Evolutionary conservation across 2,888 invertebrate genomes (phyloP), one percentile per base, ranked within the genome.

Genomic region (Metopia argyrocephala): DNA sequence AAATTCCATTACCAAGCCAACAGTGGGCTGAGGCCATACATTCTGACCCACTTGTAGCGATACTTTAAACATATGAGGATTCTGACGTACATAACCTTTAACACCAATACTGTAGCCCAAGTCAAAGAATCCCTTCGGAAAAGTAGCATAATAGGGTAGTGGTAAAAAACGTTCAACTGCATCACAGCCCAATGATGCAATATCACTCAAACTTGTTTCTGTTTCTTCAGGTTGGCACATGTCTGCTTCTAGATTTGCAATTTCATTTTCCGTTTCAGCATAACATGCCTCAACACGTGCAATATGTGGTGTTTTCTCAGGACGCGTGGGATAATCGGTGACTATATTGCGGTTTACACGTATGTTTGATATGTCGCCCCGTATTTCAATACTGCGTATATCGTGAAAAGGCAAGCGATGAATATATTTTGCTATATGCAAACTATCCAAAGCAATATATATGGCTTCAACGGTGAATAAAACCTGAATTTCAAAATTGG

Each of bases 1-100:
- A 9, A 95, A 93, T 91, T 95, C 94, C 83, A 94, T 92, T 89
- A 96, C 95, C 82, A 96, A 90, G 1, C 93, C 92, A 66, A 96
- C 92, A 84, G 92, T 92, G 9, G 95, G 93, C 86, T 93, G 93
- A 7, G 95, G 95, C 93, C 94, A 95, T 82, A 94, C 91, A 83
- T 92, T 91, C 64, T 92, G 90, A 3, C 91, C 91, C 84, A 92
- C 92, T 90, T 94, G 93, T 76, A 96, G 90, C 88, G 95, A 95
- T 57, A 96, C 90, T 65, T 92, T 92, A 88, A 95, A 95, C 74
- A 94, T 93, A 87, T 94, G 93, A 6, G 95, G 94, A 82, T 94
- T 89, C 18, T 94, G 91, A 84, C 94, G 94, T 46, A 95, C 92
- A 86, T 93, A 93, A 83, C 91, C 93, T 82, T 90, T 90, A 54